These are phyloP conservation scores for Cryptotis parvus DNA, from an alignment of 2,113 vertebrate species.

Conservation along the genomic window DNA sequence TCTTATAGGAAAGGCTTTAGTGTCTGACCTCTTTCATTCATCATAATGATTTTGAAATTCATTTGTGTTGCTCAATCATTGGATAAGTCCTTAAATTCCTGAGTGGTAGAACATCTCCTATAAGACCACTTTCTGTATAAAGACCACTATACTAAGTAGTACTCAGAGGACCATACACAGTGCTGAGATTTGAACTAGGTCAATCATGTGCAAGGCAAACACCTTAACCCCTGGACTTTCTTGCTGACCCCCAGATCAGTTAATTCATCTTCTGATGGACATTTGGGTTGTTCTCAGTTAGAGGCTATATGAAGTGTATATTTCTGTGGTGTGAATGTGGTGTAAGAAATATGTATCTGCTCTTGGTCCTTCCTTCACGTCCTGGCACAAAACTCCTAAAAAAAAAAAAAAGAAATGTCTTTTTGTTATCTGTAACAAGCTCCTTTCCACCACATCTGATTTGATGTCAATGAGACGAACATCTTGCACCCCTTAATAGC, in stretches of 20 bases:
- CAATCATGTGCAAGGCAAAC: no score
- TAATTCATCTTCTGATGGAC: neutral
- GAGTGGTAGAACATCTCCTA: neutral
- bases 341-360: neutral
- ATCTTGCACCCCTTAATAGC: no score
- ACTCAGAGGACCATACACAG: no score
- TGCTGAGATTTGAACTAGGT: no score
- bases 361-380: no score
- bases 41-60: neutral
- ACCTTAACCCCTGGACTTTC: no score
- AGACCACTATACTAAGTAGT: no score
- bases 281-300: neutral
- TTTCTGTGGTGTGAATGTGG: neutral
- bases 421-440: neutral
- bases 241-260: no score
- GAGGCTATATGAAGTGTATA: no score
- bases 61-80: neutral
- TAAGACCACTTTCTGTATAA: neutral
- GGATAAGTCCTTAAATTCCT: neutral
- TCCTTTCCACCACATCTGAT: neutral
- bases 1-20: neutral
- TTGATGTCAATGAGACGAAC: neutral
- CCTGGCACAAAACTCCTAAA: slow-evolving; percentile 3
- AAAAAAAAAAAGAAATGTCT: neutral
- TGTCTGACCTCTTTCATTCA: neutral